These are phyloP conservation scores for Ellobium chinense DNA, from an alignment of 2,888 invertebrate genomes.

Conservation along the genomic window DNA sequence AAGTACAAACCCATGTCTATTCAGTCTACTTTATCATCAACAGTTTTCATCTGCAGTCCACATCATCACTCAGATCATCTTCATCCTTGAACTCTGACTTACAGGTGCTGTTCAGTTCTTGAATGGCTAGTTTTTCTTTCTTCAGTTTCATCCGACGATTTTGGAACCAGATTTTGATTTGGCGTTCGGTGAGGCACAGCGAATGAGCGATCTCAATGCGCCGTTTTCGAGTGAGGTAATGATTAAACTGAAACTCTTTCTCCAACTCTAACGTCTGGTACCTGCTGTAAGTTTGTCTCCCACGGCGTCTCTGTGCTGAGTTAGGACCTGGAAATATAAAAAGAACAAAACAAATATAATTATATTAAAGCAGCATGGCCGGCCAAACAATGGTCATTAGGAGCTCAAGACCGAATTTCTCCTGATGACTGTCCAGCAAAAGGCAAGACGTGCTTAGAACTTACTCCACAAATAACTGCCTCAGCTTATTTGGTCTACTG, in stretches of 20 bases:
- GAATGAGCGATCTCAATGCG: conserved; percentile 98
- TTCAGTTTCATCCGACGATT: conserved; percentile 99
- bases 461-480: too few relatives aligned
- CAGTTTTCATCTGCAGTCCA: conserved; percentile 43
- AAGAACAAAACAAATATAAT: too few relatives aligned
- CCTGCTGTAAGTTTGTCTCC: conserved; percentile 97
- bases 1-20: too few relatives aligned
- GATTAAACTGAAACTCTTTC: conserved; percentile 99
- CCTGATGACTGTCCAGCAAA: too few relatives aligned
- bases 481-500: too few relatives aligned
- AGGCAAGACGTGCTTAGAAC: too few relatives aligned
- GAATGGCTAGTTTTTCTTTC: conserved; percentile 84
- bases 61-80: conserved; percentile 42
- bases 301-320: conserved; percentile 87
- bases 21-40: neutral
- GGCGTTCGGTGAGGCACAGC: conserved; percentile 96
- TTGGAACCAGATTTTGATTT: conserved; percentile 87
- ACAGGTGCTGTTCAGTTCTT: conserved; percentile 49
- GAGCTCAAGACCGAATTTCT: too few relatives aligned
- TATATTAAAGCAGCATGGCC: too few relatives aligned
- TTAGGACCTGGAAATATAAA: conserved; percentile 80
- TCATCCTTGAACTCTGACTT: conserved; percentile 46
- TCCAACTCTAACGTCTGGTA: conserved; percentile 98
- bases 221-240: conserved; percentile 97
- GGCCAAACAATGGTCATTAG: too few relatives aligned